Base-by-base conservation (phyloP, 2,888 invertebrate genomes). In the Yponomeuta plumbellus region DNA sequence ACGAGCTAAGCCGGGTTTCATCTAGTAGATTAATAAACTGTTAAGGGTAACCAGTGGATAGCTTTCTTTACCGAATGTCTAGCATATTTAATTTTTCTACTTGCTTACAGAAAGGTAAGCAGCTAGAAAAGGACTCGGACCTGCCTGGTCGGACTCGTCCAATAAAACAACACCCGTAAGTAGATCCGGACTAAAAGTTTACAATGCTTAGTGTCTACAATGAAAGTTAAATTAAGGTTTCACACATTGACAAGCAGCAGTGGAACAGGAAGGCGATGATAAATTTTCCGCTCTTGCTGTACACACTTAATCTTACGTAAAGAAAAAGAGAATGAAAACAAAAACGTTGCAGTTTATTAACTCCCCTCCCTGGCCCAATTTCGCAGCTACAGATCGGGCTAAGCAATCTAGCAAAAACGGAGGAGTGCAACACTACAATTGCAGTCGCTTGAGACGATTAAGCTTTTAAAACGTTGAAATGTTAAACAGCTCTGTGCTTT, bases 401-500 rank as follows among this genome's bases (percentile, higher is more conserved):
- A 63, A 64, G 52, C 52, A 65, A 65, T 26, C 17, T 40, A 65
- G 59, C 59, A 64, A 17, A 11, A 40, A 23, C 21, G 13, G 17
- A n/a, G n/a, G 23, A 23, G 13, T 8, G 23, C 10, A n/a, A 23
- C 17, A 65, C n/a, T 64, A 64, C 39, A 57, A n/a, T 56, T 13
- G 44, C 39, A 56, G 20, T 21, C 13, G 26, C 66, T 66, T 66
- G 44, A 61, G 61, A 66, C 66, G 44, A 66, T 66, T 66, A 66
- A 66, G 66, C 66, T 66, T 66, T 68, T 70, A 68, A 69, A 69
- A 66, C 64, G 67, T 65, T 69, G 66, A 79, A 82, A 79, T 77
- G 75, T 77, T 75, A 79, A 80, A 76, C 71, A 72, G 74, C 74
- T 75, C 78, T 76, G 78, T 66, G 59, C 59, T 63, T 62, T 67